These are phyloP conservation scores for Mola mola DNA, from an alignment of 2,113 vertebrate genomes.

Conservation along the genomic window DNA sequence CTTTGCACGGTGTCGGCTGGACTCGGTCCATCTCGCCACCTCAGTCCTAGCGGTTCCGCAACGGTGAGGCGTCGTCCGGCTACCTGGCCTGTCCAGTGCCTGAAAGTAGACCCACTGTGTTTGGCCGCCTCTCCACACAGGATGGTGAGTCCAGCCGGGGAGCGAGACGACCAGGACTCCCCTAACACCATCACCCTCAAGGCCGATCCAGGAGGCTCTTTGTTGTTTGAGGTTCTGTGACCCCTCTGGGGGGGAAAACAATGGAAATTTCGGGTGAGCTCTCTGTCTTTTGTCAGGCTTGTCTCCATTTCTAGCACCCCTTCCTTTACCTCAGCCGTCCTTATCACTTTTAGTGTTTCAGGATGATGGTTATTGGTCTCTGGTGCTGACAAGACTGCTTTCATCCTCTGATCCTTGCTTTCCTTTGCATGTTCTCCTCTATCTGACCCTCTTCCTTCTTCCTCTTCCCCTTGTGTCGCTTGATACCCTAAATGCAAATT, in stretches of 20 bases:
- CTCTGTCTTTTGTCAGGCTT: not conserved
- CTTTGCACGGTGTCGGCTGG: not conserved
- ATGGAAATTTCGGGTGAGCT: not conserved
- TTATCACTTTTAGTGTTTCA: slow-evolving; percentile 34
- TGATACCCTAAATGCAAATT: slow-evolving; percentile 22
- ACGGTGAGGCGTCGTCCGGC: slow-evolving; percentile 49
- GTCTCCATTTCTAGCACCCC: not conserved
- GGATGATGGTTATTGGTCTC: slow-evolving; percentile 34
- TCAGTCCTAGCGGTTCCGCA: slow-evolving; percentile 61
- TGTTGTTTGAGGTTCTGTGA: slow-evolving; percentile 6
- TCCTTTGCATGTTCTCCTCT: not conserved
- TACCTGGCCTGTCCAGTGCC: slow-evolving; percentile 64
- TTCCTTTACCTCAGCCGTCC: not conserved
- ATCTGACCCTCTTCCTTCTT: slow-evolving; percentile 5
- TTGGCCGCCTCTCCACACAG: slow-evolving; percentile 43
- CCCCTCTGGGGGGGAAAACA: not conserved
- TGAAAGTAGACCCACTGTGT: not conserved
- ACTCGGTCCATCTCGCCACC: slow-evolving; percentile 67
- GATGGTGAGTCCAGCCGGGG: slow-evolving; percentile 53
- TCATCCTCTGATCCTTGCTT: slow-evolving; percentile 2
- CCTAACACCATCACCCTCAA: slow-evolving; percentile 74
- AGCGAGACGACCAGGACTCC: slow-evolving; percentile 70
- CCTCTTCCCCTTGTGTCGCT: slow-evolving; percentile 15
- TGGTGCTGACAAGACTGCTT: slow-evolving; percentile 23
- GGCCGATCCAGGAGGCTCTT: slow-evolving; percentile 5